A percentile compares a stretch with the other conserved stretches of the same genome.
Evolutionary conservation across 2,113 vertebrate genomes (phyloP).

Genomic region (Gambusia affinis): DNA sequence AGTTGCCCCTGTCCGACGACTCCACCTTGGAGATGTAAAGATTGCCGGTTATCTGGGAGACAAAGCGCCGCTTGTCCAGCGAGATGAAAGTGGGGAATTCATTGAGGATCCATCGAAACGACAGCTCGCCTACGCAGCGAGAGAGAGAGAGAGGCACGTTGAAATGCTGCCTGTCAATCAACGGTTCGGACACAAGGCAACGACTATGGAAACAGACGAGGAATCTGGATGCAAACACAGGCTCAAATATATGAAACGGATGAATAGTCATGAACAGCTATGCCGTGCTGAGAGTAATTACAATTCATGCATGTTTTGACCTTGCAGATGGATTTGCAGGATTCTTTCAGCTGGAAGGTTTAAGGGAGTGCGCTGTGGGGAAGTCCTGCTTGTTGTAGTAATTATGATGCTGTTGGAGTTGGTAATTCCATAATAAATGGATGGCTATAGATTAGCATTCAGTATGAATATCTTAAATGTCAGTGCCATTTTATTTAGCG

Average conservation of each 20-base stretch:
- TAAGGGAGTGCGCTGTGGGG: slow-evolving; percentile 6
- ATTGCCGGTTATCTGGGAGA: slow-evolving; percentile 94
- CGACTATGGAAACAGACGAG: slow-evolving; percentile 4
- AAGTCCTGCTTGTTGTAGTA: slow-evolving; percentile 10
- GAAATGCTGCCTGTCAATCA: slow-evolving; percentile 54
- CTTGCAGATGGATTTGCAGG: slow-evolving; percentile 47
- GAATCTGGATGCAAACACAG: slow-evolving; percentile 4
- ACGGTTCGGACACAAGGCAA: slow-evolving; percentile 4
- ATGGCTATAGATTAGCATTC: slow-evolving; percentile 22
- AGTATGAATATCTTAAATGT: slow-evolving; percentile 30
- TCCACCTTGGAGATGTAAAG: slow-evolving; percentile 97
- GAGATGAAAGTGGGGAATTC: slow-evolving; percentile 96
- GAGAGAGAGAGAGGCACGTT: slow-evolving; percentile 27
- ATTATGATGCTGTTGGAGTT: slow-evolving; percentile 17
- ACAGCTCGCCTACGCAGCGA: slow-evolving; percentile 86
- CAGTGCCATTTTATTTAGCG: background rate
- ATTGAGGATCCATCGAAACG: slow-evolving; percentile 96
- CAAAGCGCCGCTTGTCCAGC: slow-evolving; percentile 90
- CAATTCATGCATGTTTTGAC: slow-evolving; percentile 59
- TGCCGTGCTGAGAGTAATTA: slow-evolving; percentile 19
- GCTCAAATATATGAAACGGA: slow-evolving; percentile 20
- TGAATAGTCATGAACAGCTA: slow-evolving; percentile 34
- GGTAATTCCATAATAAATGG: slow-evolving; percentile 22
- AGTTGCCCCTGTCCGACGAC: slow-evolving; percentile 91
- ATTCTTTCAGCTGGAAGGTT: slow-evolving; percentile 29